These are phyloP conservation scores for Troilus luridus DNA, from an alignment of 2,888 invertebrate species.

Conservation along the genomic window DNA sequence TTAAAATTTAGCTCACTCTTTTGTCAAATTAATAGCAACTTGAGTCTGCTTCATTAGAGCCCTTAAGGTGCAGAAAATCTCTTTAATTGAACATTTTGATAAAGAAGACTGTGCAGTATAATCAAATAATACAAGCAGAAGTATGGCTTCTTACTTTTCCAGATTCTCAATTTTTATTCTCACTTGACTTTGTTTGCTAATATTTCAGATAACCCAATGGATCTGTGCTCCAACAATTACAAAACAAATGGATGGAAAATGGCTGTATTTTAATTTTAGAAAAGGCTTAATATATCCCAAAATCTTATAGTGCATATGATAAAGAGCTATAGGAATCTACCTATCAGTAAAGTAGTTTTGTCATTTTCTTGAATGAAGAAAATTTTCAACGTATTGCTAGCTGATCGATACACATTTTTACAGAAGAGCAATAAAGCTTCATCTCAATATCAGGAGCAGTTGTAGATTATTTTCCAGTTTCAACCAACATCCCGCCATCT, in stretches of 20 bases:
- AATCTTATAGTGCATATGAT: background rate
- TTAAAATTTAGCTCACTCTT: background rate
- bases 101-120: background rate
- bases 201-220: background rate
- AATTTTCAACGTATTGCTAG: background rate
- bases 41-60: background rate
- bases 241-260: background rate
- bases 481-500: constrained; percentile 3
- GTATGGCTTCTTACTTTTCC: background rate
- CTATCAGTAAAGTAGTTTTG: constrained; percentile 8
- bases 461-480: background rate
- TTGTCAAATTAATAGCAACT: background rate
- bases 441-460: background rate
- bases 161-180: background rate
- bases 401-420: background rate
- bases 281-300: background rate
- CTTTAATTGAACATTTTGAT: background rate
- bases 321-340: constrained; percentile 11
- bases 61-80: background rate
- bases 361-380: background rate
- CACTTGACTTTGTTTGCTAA: background rate
- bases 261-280: background rate
- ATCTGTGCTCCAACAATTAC: background rate
- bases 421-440: background rate
- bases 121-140: background rate